Base-by-base conservation (phyloP, 2,113 vertebrate genomes). In the Lophotis ruficrista region DNA sequence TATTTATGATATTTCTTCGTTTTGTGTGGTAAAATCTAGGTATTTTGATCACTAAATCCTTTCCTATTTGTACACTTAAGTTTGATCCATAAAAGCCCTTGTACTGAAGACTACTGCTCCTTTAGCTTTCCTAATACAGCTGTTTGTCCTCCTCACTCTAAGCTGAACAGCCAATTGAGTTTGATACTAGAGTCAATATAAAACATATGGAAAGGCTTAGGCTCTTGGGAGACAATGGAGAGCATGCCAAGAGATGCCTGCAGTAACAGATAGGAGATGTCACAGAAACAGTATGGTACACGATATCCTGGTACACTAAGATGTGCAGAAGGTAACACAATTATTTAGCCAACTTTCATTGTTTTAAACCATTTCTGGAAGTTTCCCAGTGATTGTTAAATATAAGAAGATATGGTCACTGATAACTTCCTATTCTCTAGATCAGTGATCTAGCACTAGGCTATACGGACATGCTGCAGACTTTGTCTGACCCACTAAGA, bases 391-490 rank as follows among this genome's bases (percentile, higher is more conserved):
- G 5, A 43, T 18, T 43, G 12, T n/a, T 92, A 25, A 61, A 48
- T 24, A 12, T 16, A 75, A 71, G 83, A 72, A 86, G 20, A 37
- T n/a, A 48, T 6, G 16, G 6, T 87, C 13, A 30, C 17, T 48
- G 38, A 64, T 68, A n/a, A 35, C 38, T 78, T 22, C 15, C 14
- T 87, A 14, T 78, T 24, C 10, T 21, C 56, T 62, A 37, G 20
- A 50, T 4, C 6, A 15, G 30, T 38, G 65, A 64, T 31, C 10
- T 54, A 57, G n/a, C 48, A 45, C 19, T 61, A 22, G 31, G 20
- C 7, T 85, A 7, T 27, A 60, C 1, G 5, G 48, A 38, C 2
- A 3, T 1, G 1, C 3, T 62, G 33, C 12, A 60, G 16, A 2
- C 6, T 71, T 81, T 54, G 3, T 12, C 45, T 65, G n/a, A 5